These are phyloP conservation scores for Hemibagrus wyckioides DNA, from an alignment of 2,113 vertebrate species.

Conservation along the genomic window DNA sequence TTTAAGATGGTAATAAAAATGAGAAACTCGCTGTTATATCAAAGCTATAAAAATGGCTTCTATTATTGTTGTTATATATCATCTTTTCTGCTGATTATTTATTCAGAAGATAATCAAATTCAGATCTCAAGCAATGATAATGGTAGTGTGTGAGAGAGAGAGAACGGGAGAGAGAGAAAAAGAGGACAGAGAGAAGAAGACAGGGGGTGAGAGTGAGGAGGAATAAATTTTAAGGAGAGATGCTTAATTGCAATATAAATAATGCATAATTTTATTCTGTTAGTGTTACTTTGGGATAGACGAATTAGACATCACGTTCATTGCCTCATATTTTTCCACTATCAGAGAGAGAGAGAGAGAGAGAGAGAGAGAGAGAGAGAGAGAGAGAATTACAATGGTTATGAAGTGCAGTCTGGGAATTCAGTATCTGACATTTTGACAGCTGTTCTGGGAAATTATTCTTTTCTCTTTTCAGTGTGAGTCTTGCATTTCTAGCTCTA, in stretches of 20 bases:
- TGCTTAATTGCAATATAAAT: constrained; percentile 52
- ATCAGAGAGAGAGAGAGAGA: neutral
- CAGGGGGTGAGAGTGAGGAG: neutral
- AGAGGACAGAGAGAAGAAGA: neutral
- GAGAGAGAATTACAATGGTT: neutral
- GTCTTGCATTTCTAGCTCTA: neutral
- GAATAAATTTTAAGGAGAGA: constrained; percentile 37
- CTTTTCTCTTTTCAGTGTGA: constrained; percentile 5
- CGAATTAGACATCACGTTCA: constrained; percentile 39
- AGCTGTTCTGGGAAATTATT: constrained; percentile 35
- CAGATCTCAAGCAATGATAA: constrained; percentile 46
- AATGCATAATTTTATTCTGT: constrained; percentile 53
- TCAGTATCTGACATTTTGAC: constrained; percentile 40
- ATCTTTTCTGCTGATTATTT: constrained; percentile 54
- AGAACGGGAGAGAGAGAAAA: neutral
- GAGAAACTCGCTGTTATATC: constrained; percentile 36
- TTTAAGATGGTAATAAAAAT: constrained; percentile 29
- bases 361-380: constrained; percentile 8
- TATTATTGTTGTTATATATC: constrained; percentile 50
- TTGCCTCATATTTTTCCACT: constrained; percentile 19
- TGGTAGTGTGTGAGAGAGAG: neutral
- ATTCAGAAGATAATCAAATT: constrained; percentile 58
- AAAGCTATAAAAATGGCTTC: constrained; percentile 49
- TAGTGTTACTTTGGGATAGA: constrained; percentile 49
- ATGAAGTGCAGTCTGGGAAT: constrained; percentile 15